Evolutionary conservation across 2,888 invertebrate species (phyloP), one percentile per base, ranked within the genome.

Genomic region (Drosophila cracens): DNA sequence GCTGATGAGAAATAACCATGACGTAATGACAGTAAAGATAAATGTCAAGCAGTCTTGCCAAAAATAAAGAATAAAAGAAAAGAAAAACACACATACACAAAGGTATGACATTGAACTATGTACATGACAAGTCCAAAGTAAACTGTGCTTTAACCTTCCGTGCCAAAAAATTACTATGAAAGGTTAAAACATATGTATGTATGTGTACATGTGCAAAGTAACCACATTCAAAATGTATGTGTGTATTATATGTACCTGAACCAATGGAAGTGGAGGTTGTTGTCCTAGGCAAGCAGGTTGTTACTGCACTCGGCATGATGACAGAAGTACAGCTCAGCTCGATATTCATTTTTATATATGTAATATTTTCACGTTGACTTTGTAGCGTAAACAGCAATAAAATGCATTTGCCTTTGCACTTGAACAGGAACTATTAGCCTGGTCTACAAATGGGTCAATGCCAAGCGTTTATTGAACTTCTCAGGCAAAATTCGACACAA

Each of bases 131-230:
- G 57, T 67, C 66, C 79, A 79, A 71, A 68, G 66, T 68, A 69
- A 73, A 82, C 80, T 82, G 83, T 82, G 72, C 74, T 85, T 85
- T 78, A 78, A 88, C 88, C 86, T 88, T 87, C 85, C 72, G 71
- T 74, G 69, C 72, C 71, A 72, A 82, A 84, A 67, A 62, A 51
- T 5, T 31, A 71, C 65, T 51, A 60, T 74, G 71, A 81, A 63
- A 63, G 38, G 53, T 53, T 63, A 72, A 70, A 61, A 53, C 58
- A 46, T 46, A 49, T 40, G 5, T 27, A 34, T 13, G 51, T 27
- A 13, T n/a, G n/a, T 27, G 27, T 6, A 16, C 3, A 40, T 43
- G 31, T 11, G 21, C 10, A 31, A 31, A 57, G 8, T 29, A 31
- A n/a, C 2, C 29, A 57, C 18, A 46, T 18, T 33, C 33, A 27